Percentiles rank a stretch among this genome's conserved stretches.
Conservation (phyloP, 1,140 invertebrate genomes). For the Medauroidea extradentata region DNA sequence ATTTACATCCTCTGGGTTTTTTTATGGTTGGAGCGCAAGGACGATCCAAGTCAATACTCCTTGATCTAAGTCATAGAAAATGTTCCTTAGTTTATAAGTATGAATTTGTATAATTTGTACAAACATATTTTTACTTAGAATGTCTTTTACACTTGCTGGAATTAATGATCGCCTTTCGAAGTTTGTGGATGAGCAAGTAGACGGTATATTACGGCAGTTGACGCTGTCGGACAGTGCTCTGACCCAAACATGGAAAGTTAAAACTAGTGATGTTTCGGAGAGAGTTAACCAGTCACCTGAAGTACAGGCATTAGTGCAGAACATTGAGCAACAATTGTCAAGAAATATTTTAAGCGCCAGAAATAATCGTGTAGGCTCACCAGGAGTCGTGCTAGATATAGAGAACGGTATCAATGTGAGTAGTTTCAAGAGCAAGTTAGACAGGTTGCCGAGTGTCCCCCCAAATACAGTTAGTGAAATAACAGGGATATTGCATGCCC, state of each 20-base stretch:
- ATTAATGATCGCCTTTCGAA: too few species aligned
- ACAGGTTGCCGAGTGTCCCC: neutral
- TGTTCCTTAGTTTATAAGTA: too few species aligned
- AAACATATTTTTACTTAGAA: too few species aligned
- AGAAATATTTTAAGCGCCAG: neutral
- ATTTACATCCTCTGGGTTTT: too few species aligned
- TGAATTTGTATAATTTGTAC: too few species aligned
- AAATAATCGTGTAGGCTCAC: neutral
- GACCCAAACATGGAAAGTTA: slow-evolving; percentile 4
- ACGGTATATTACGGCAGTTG: too few species aligned
- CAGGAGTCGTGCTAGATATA: neutral
- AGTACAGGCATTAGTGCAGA: neutral
- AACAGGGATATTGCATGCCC: neutral
- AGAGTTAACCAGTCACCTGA: neutral
- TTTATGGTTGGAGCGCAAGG: too few species aligned
- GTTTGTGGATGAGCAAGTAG: too few species aligned
- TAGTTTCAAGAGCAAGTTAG: neutral
- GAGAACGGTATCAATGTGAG: neutral
- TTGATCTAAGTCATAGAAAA: too few species aligned
- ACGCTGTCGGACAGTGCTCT: neutral
- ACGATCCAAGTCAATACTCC: too few species aligned
- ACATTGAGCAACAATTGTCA: neutral
- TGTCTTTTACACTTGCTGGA: too few species aligned
- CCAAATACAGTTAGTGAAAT: neutral
- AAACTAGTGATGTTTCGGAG: neutral